A percentile compares a stretch with the other conserved stretches of the same genome.
Evolutionary conservation across 2,888 invertebrate species (phyloP).

Genomic region (Cheilosia pagana): DNA sequence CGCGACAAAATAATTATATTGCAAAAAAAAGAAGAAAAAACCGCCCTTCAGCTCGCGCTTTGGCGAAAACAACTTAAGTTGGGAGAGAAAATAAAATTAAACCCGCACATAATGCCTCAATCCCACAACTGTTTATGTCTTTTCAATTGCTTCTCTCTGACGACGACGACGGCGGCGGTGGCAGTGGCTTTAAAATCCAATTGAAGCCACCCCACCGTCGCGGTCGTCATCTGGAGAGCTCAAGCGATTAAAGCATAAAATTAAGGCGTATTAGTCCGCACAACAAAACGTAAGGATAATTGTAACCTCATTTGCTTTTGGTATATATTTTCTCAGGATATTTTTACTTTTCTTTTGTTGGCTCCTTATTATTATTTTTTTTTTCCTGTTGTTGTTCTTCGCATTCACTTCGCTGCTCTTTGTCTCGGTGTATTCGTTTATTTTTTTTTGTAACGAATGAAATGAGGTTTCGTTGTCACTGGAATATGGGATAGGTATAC

Average conservation of each 20-base stretch:
- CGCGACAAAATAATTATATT: slow-evolving; percentile 9
- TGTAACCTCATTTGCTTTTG: slow-evolving; percentile 68
- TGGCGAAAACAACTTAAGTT: slow-evolving; percentile 30
- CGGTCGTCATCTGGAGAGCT: slow-evolving; percentile 42
- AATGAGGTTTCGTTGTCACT: slow-evolving; percentile 56
- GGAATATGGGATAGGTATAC: slow-evolving; percentile 41
- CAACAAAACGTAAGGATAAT: slow-evolving; percentile 66
- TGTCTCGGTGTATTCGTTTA: slow-evolving; percentile 43
- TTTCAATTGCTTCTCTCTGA: slow-evolving; percentile 39
- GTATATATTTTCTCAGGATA: slow-evolving; percentile 61
- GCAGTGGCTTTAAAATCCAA: slow-evolving; percentile 60
- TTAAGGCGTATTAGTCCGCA: slow-evolving; percentile 68
- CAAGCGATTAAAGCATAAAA: slow-evolving; percentile 69
- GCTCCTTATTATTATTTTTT: background rate
- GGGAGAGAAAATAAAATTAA: slow-evolving; percentile 58
- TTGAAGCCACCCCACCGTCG: slow-evolving; percentile 6
- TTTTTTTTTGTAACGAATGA: slow-evolving; percentile 63
- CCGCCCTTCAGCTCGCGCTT: background rate
- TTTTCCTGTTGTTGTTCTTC: slow-evolving; percentile 25
- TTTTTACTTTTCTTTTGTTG: slow-evolving; percentile 26
- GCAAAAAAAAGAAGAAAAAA: background rate
- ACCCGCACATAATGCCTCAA: slow-evolving; percentile 56
- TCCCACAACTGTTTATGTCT: slow-evolving; percentile 50
- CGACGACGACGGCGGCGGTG: background rate
- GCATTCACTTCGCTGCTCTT: slow-evolving; percentile 16